These are phyloP conservation scores for Enoplosus armatus DNA, from an alignment of 2,797 vertebrate genomes.

Conservation along the genomic window DNA sequence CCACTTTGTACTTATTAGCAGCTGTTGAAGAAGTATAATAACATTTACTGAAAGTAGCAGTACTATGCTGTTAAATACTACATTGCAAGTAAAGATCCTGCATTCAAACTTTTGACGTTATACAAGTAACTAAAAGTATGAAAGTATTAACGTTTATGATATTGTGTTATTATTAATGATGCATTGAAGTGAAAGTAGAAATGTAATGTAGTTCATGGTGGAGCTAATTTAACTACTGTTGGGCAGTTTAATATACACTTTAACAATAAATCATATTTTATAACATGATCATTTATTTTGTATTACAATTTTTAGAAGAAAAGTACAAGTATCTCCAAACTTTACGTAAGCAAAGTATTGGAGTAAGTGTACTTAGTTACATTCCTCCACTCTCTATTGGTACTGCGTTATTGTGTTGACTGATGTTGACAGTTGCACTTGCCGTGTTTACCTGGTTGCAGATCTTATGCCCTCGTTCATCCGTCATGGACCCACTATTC, in stretches of 20 bases:
- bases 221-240: not conserved
- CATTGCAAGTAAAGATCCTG: not conserved
- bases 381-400: not conserved
- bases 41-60: not conserved
- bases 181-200: not conserved
- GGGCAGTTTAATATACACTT: not conserved
- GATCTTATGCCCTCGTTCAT: conserved; percentile 99
- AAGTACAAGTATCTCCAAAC: not conserved
- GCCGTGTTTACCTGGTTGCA: conserved; percentile 61
- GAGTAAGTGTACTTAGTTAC: not conserved
- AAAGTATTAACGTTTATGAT: not conserved
- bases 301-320: not conserved
- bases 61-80: not conserved
- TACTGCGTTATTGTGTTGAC: not conserved
- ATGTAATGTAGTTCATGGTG: not conserved
- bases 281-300: not conserved
- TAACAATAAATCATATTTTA: not conserved
- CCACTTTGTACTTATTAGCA: not conserved
- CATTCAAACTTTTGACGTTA: not conserved
- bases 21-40: not conserved
- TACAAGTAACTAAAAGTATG: not conserved
- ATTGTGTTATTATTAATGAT: not conserved
- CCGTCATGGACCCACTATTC: conserved; percentile 97
- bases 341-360: not conserved
- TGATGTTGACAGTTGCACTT: not conserved